Percentiles rank a stretch among this genome's conserved stretches.
Evolutionary conservation across 2,888 invertebrate genomes (phyloP).

Genomic region (Pecten maximus): DNA sequence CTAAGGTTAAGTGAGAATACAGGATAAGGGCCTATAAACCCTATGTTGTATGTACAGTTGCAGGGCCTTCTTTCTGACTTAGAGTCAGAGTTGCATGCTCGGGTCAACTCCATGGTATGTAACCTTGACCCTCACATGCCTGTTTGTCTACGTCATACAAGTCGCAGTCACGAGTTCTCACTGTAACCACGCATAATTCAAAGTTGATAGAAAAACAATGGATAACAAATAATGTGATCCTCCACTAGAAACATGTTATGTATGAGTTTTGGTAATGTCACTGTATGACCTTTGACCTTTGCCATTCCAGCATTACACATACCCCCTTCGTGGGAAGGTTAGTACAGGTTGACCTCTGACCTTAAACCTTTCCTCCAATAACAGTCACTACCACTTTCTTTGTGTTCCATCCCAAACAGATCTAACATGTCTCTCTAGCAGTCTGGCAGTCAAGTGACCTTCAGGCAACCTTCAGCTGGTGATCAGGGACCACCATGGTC

Average conservation of each 20-base stretch:
- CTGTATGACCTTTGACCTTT: constrained; percentile 36
- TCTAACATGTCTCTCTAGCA: background rate
- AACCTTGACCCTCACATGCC: background rate
- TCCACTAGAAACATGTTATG: background rate
- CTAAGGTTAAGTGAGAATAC: too few species aligned
- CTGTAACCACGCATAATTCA: background rate
- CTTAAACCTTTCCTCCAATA: constrained; percentile 30
- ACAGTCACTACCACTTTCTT: constrained; percentile 17
- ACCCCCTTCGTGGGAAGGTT: constrained; percentile 55
- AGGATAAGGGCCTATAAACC: background rate
- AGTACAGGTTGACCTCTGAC: constrained; percentile 47
- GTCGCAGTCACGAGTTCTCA: background rate
- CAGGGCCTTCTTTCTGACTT: constrained; percentile 39
- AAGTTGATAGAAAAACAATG: background rate
- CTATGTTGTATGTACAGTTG: constrained; percentile 39
- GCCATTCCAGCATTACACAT: constrained; percentile 57
- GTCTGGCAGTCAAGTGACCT: background rate
- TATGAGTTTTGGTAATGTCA: constrained; percentile 17
- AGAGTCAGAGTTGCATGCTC: constrained; percentile 44
- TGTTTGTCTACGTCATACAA: background rate
- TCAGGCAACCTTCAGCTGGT: background rate
- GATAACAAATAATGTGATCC: background rate
- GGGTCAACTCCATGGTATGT: constrained; percentile 41
- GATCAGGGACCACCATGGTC: background rate
- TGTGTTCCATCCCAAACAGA: background rate